phyloP scores from a whole-genome alignment of 2,797 vertebrate species.

The Oreonectes daqikongensis region DNA sequence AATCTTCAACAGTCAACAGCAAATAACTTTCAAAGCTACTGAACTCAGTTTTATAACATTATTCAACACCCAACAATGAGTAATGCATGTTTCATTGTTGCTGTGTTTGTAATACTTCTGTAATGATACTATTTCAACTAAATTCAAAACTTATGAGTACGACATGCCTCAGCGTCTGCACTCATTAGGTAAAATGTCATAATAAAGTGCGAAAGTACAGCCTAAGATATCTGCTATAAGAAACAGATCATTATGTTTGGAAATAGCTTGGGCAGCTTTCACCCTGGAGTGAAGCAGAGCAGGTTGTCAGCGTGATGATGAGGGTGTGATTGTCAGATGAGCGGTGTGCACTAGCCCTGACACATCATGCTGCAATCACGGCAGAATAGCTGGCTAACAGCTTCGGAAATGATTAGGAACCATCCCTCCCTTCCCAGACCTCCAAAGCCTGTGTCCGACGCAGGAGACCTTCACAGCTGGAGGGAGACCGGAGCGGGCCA shows the following conservation, averaged over 20 bases:
- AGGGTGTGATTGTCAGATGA: conserved; percentile 39
- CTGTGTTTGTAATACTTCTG: not conserved
- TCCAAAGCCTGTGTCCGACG: conserved; percentile 43
- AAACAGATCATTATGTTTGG: conserved; percentile 18
- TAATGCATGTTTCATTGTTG: not conserved
- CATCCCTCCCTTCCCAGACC: conserved; percentile 11
- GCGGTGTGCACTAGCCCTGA: conserved; percentile 24
- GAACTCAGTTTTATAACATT: too few relatives aligned
- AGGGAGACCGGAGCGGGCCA: conserved; percentile 23
- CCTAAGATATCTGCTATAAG: conserved; percentile 7
- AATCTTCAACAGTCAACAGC: too few relatives aligned
- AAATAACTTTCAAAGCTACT: too few relatives aligned
- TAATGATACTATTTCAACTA: not conserved
- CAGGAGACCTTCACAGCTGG: conserved; percentile 21
- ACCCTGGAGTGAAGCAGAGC: conserved; percentile 36
- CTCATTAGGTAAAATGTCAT: not conserved
- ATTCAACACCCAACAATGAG: not conserved
- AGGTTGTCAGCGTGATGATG: conserved; percentile 27
- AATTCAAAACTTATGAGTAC: not conserved
- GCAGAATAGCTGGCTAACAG: conserved; percentile 37
- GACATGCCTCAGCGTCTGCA: not conserved
- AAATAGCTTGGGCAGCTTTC: conserved; percentile 30
- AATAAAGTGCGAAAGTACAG: conserved; percentile 8
- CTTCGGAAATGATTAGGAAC: conserved; percentile 25
- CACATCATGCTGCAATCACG: conserved; percentile 38